Evolutionary conservation across 2,888 invertebrate species (phyloP), one percentile per base, ranked within the genome.

Genomic region (Cistogaster globosa): DNA sequence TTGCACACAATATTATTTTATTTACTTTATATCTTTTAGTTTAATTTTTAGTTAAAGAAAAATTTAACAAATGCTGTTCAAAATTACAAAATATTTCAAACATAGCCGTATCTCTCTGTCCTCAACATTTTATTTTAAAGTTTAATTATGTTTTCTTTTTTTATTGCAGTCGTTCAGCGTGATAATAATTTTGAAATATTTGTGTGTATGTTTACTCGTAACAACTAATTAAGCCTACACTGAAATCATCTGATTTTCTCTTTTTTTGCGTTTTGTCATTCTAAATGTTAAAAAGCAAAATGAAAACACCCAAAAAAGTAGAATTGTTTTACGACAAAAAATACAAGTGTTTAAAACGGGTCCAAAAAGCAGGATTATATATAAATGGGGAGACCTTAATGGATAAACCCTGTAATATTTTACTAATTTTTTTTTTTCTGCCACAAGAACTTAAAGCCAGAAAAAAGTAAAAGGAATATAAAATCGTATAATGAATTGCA

Each of bases 361-460:
- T n/a, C 58, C 18, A 26, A 42, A 72, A 62, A 67, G 48, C 53
- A 18, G 68, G 45, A 67, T 77, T 58, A 81, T 65, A 74, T 32
- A 51, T 68, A 81, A 76, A 68, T 69, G 58, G 71, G 42, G 69
- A 53, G 53, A 71, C 69, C 55, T 71, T 85, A 78, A 82, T 48
- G 71, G 42, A 71, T 65, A 69, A 82, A 76, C 72, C 63, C 71
- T 71, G 63, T 82, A 42, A 69, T 76, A 63, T 71, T 82, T 58
- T 45, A 51, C 63, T 69, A 75, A n/a, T n/a, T 75, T 76, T 82
- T 82, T 65, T 26, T 26, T 26, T 26, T 26, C 26, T 26, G 26
- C 32, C 71, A 69, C 48, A 69, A 76, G 76, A 72, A 65, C 63
- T 63, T n/a, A 63, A 69, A 42, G 22, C 38, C 71, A 79, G 14